A percentile compares a stretch with the other conserved stretches of the same genome.
phyloP scores from a whole-genome alignment of 1,140 invertebrate genomes.

The Trachymyrmex cornetzi region DNA sequence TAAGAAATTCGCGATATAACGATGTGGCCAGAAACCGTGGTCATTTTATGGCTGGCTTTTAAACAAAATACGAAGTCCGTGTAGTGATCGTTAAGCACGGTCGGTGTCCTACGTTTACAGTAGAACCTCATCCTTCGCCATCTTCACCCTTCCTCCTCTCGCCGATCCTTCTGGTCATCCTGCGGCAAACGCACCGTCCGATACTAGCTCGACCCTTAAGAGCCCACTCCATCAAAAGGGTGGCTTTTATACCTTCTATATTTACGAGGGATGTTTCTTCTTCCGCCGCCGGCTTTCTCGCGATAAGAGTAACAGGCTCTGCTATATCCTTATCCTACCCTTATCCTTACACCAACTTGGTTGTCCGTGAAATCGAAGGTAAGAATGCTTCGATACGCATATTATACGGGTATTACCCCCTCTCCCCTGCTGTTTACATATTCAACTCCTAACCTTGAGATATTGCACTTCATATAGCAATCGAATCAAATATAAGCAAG shows the following conservation, averaged over 20 bases:
- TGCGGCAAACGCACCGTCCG: conserved; percentile 76
- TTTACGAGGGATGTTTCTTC: conserved; percentile 85
- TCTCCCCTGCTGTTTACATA: conserved; percentile 41
- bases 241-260: conserved; percentile 85
- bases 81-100: conserved; percentile 83
- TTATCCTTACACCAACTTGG: conserved; percentile 41
- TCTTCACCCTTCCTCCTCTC: background rate
- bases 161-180: conserved; percentile 79
- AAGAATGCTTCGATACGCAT: conserved; percentile 55
- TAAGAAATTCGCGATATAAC: conserved; percentile 7
- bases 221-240: conserved; percentile 85
- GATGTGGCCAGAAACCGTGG: conserved; percentile 49
- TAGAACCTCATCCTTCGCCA: conserved; percentile 19
- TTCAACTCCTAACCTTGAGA: conserved; percentile 23
- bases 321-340: conserved; percentile 68
- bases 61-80: conserved; percentile 83
- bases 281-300: conserved; percentile 79
- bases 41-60: conserved; percentile 81
- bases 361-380: conserved; percentile 54
- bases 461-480: conserved; percentile 6
- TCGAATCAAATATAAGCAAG: conserved; percentile 16
- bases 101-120: conserved; percentile 67
- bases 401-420: conserved; percentile 51
- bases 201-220: conserved; percentile 82
- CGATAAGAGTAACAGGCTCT: conserved; percentile 83